Base-by-base conservation (phyloP, 1,140 invertebrate species). In the Drosophila yakuba region DNA sequence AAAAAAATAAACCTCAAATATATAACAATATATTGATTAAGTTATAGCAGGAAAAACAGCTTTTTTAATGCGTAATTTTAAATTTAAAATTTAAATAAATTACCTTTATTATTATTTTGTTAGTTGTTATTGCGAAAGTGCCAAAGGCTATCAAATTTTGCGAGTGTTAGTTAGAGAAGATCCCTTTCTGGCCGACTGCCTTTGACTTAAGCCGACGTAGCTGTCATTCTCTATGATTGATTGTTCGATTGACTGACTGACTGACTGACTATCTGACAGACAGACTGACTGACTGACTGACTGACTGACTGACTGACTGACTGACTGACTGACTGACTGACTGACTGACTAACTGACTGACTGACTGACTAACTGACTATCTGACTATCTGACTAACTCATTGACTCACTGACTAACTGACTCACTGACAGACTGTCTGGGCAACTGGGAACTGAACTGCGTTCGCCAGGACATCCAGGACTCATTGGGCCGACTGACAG, bases 181-280 rank as follows among this genome's bases (percentile, higher is more conserved):
- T 10, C 17, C 48, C 32, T 35, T 62, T 41, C 39, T 56, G 39
- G 64, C 17, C 59, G 55, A 43, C 44, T 85, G 80, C 52, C 74
- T 78, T 80, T 84, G 68, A 80, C 84, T 84, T 80, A 74, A 88
- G 84, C 67, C 80, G 73, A 78, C 80, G 67, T 80, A 56, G 61
- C 84, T 88, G 84, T 88, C 84, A 89, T 89, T 84, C 84, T 58
- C 35, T 78, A 84, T 88, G 84, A 88, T 88, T 89, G 84, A 88
- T 88, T 84, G 84, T 61, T 74, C 72, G 84, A 88, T 84, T 84
- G 84, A 89, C 72, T 80, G 78, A 82, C 83, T 75, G 64, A 71
- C 74, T 61, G 17, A 0, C 17, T 17, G 17, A 1, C 17, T 17
- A 17, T 17, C 17, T 17, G 17, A 32, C 28, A 2, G 7, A 32